Conservation (phyloP, 2,888 invertebrate species). For the Bugulina stolonifera region DNA sequence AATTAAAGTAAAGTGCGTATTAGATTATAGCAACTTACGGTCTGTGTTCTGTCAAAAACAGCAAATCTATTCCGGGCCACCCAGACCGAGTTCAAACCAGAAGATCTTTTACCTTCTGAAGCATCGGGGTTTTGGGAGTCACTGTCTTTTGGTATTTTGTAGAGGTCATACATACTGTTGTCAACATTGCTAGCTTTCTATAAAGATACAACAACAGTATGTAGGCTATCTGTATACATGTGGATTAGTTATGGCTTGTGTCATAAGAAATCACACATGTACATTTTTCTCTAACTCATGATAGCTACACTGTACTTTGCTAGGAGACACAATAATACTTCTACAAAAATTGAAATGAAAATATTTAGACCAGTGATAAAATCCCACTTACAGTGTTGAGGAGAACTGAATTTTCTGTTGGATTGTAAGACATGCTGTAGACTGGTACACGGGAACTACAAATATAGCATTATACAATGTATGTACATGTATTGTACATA, state of each 20-base stretch:
- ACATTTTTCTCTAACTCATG: too few relatives aligned
- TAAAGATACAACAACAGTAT: too few relatives aligned
- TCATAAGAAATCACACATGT: too few relatives aligned
- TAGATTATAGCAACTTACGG: conserved; percentile 63
- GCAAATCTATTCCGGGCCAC: conserved; percentile 96
- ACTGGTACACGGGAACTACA: conserved; percentile 44
- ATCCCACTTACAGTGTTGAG: conserved; percentile 66
- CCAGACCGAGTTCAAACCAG: conserved; percentile 88
- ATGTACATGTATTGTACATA: background rate
- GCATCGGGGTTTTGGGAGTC: conserved; percentile 56
- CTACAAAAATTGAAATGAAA: too few relatives aligned
- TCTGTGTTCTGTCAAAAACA: conserved; percentile 85
- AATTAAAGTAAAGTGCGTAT: too few relatives aligned
- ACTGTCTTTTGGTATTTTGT: conserved; percentile 70
- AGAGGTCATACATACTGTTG: conserved; percentile 87
- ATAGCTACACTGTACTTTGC: too few relatives aligned
- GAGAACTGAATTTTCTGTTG: conserved; percentile 64
- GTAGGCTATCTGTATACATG: too few relatives aligned
- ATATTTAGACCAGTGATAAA: too few relatives aligned
- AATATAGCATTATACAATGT: conserved; percentile 27
- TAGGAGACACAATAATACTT: too few relatives aligned
- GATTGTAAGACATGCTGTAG: conserved; percentile 86
- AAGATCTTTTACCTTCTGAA: conserved; percentile 73
- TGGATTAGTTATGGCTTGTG: too few relatives aligned
- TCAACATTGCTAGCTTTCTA: conserved; percentile 63